phyloP scores from a whole-genome alignment of 2,888 invertebrate genomes.

The Chesias legatella region DNA sequence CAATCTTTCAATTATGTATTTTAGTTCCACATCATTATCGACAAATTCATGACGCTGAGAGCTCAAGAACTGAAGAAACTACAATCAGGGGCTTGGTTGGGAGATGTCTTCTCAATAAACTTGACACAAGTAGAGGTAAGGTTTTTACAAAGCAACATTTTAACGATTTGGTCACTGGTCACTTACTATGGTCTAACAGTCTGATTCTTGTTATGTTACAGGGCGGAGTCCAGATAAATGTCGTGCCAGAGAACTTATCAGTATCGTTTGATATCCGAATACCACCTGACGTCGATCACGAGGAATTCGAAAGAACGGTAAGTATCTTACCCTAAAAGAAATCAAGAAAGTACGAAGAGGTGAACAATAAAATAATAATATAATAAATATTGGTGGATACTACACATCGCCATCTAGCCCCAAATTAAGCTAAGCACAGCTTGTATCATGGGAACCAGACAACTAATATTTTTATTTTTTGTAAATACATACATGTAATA shows the following conservation, averaged over 20 bases:
- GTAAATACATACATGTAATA: too few relatives aligned
- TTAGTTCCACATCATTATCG: constrained; percentile 75
- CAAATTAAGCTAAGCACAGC: too few relatives aligned
- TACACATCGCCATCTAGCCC: too few relatives aligned
- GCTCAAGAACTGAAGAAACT: constrained; percentile 79
- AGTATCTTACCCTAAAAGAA: too few relatives aligned
- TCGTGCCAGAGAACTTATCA: constrained; percentile 86
- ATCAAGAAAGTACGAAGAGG: too few relatives aligned
- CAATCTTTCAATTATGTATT: constrained; percentile 22
- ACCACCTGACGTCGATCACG: constrained; percentile 78
- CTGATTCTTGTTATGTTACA: constrained; percentile 32
- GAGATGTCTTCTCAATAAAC: constrained; percentile 88
- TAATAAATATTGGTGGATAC: too few relatives aligned
- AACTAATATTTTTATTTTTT: too few relatives aligned
- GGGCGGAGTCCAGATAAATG: constrained; percentile 91
- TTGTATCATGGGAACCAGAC: too few relatives aligned
- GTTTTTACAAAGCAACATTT: background rate
- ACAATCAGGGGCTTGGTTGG: constrained; percentile 68
- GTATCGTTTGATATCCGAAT: constrained; percentile 85
- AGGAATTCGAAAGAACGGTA: constrained; percentile 82
- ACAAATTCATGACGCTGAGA: constrained; percentile 84
- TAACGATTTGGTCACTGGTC: too few relatives aligned
- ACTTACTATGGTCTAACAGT: background rate
- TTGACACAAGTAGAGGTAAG: constrained; percentile 78
- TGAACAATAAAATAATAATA: too few relatives aligned